phyloP scores from a whole-genome alignment of 2,797 vertebrate species.

The Esox lucius region DNA sequence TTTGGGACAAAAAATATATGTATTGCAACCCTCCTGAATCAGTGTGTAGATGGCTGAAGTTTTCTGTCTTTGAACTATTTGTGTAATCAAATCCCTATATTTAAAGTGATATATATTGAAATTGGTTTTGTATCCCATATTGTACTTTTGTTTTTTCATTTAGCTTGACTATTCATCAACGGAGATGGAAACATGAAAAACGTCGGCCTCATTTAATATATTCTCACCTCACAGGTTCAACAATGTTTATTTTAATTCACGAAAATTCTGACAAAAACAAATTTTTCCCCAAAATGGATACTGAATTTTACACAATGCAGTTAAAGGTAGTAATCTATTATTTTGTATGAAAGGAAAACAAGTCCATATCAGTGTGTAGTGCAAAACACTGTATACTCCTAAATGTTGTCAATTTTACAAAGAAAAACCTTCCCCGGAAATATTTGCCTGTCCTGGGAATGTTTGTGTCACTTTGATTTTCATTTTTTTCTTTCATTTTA shows the following conservation, averaged over 20 bases:
- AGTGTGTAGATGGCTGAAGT: constrained; percentile 63
- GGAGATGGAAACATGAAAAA: constrained; percentile 40
- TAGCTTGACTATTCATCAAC: constrained; percentile 55
- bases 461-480: constrained; percentile 64
- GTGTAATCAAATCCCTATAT: constrained; percentile 59
- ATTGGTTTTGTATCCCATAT: constrained; percentile 30
- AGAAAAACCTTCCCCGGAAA: constrained; percentile 63
- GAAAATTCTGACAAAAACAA: constrained; percentile 51
- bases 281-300: constrained; percentile 54
- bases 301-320: constrained; percentile 75
- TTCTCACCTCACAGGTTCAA: constrained; percentile 50
- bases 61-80: constrained; percentile 67
- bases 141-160: constrained; percentile 48
- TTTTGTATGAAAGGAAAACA: constrained; percentile 63
- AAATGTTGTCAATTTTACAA: constrained; percentile 72
- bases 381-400: constrained; percentile 74
- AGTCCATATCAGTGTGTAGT: constrained; percentile 72
- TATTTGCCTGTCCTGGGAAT: constrained; percentile 72
- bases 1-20: constrained; percentile 47
- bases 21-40: constrained; percentile 56
- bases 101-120: constrained; percentile 38
- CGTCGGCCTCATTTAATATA: constrained; percentile 51
- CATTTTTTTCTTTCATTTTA: constrained; percentile 50
- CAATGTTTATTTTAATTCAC: constrained; percentile 59
- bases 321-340: constrained; percentile 65